A percentile compares a stretch with the other conserved stretches of the same genome.
These are phyloP conservation scores for Agriopis marginaria DNA, from an alignment of 2,888 invertebrate genomes.

Conservation along the genomic window DNA sequence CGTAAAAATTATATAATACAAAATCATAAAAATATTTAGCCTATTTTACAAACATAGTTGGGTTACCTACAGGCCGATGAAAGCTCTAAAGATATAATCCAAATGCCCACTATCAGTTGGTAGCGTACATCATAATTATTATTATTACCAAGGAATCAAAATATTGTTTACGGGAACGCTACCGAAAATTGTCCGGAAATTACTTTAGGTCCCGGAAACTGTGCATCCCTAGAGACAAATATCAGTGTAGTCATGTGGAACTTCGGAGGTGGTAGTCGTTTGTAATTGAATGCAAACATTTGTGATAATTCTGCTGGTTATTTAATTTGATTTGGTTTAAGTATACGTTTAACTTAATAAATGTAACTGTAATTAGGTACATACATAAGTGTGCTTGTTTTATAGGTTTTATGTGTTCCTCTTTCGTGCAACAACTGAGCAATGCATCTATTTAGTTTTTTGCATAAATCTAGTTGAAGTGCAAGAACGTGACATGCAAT, in stretches of 20 bases:
- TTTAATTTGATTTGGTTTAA: not conserved
- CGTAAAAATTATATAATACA: too few relatives aligned
- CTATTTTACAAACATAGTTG: too few relatives aligned
- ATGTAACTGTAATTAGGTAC: too few relatives aligned
- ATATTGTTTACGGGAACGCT: not conserved
- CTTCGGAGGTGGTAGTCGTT: conserved; percentile 1
- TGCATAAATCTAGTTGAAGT: too few relatives aligned
- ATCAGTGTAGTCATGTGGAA: conserved; percentile 15
- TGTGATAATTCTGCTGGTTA: not conserved
- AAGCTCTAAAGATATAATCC: not conserved
- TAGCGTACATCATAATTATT: too few relatives aligned
- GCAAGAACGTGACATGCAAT: too few relatives aligned
- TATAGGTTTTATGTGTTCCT: too few relatives aligned
- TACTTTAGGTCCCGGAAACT: conserved; percentile 1
- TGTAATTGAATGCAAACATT: conserved; percentile 27
- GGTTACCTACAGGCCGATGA: not conserved
- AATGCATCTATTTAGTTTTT: too few relatives aligned
- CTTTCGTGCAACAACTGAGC: too few relatives aligned
- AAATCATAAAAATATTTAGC: too few relatives aligned
- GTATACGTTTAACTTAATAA: not conserved
- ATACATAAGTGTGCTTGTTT: too few relatives aligned
- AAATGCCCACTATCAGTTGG: too few relatives aligned
- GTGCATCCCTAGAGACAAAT: conserved; percentile 11
- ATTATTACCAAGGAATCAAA: not conserved
- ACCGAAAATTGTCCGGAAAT: not conserved